Base-by-base conservation (phyloP, 2,888 invertebrate species). In the Nasonia oneida region DNA sequence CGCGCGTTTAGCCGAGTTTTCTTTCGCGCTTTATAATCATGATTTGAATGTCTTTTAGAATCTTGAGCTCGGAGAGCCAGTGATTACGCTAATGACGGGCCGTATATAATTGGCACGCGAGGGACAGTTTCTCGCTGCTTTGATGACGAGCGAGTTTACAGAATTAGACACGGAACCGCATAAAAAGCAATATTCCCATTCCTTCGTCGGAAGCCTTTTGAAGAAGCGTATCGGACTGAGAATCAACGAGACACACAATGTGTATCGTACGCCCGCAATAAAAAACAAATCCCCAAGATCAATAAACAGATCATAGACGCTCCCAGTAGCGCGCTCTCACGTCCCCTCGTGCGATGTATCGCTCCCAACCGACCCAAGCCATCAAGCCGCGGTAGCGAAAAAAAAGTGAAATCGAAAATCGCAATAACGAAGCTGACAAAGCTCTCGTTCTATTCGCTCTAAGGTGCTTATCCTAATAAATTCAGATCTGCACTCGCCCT, bases 391-490 rank as follows among this genome's bases (percentile, higher is more conserved):
- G n/a, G 57, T 61, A 37, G 12, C 33, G 33, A 37, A 70, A 47
- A 47, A 42, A 71, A 64, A 50, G 53, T 18, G 71, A 47, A 42
- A 74, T 37, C 33, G 29, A 75, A 64, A 47, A 61, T 77, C 76
- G 73, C 50, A 61, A 81, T 81, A 67, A 37, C 76, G 50, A 67
- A 57, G 15, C 83, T 18, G 42, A 73, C 57, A 61, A 74, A 47
- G 71, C 57, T 10, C 75, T 6, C 14, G 3, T 42, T 42, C 73
- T 42, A 39, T 42, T 73, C 42, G 73, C 53, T 42, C 4, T 81
- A 85, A 87, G 85, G 83, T 87, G 85, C 87, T 87, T 87, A 87
- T 84, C 85, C 85, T 39, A 85, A 87, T 87, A 87, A 87, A 85
- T 87, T 64, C 81, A 76, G 39, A 29, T 37, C 73, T 18, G 5